These are phyloP conservation scores for Drosophila simulans DNA, from an alignment of 1,140 invertebrate species.

Conservation along the genomic window DNA sequence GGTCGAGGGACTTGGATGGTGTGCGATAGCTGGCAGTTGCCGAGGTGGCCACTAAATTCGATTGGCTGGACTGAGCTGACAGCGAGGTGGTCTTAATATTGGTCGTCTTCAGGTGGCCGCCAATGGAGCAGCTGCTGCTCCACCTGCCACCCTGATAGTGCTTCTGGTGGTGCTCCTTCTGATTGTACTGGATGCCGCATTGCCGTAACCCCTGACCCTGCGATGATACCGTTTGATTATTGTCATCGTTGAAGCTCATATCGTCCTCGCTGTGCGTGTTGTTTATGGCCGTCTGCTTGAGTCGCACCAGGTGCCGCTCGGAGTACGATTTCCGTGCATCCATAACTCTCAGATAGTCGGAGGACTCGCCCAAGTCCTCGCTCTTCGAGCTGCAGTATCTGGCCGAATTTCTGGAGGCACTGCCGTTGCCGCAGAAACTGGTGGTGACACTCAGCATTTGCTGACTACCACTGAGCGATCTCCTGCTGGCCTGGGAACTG, in stretches of 20 bases:
- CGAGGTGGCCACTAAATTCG: slow-evolving; percentile 74
- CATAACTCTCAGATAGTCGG: slow-evolving; percentile 78
- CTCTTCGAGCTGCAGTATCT: slow-evolving; percentile 82
- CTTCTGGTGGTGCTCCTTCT: slow-evolving; percentile 43
- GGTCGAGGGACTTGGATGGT: slow-evolving; percentile 70
- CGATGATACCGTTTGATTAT: slow-evolving; percentile 65
- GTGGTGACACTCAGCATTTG: slow-evolving; percentile 77
- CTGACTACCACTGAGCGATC: slow-evolving; percentile 70
- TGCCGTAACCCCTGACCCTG: slow-evolving; percentile 18
- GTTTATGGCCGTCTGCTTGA: slow-evolving; percentile 83
- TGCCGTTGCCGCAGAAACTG: slow-evolving; percentile 66
- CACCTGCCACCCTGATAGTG: slow-evolving; percentile 45
- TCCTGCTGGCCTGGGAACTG: slow-evolving; percentile 67
- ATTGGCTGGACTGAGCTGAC: slow-evolving; percentile 77
- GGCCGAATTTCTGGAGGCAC: slow-evolving; percentile 25
- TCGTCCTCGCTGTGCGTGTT: slow-evolving; percentile 80
- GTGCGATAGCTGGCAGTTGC: slow-evolving; percentile 63
- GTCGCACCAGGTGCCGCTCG: slow-evolving; percentile 76
- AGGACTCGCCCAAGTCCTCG: slow-evolving; percentile 74
- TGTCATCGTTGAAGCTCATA: slow-evolving; percentile 83
- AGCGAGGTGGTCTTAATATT: slow-evolving; percentile 84
- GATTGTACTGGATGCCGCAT: slow-evolving; percentile 33
- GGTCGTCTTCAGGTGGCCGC: slow-evolving; percentile 77
- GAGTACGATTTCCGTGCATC: slow-evolving; percentile 81
- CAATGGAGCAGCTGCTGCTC: slow-evolving; percentile 81